phyloP scores from a whole-genome alignment of 35 echinoderm and acorn worm genomes.

The Hemicentrotus pulcherrimus region DNA sequence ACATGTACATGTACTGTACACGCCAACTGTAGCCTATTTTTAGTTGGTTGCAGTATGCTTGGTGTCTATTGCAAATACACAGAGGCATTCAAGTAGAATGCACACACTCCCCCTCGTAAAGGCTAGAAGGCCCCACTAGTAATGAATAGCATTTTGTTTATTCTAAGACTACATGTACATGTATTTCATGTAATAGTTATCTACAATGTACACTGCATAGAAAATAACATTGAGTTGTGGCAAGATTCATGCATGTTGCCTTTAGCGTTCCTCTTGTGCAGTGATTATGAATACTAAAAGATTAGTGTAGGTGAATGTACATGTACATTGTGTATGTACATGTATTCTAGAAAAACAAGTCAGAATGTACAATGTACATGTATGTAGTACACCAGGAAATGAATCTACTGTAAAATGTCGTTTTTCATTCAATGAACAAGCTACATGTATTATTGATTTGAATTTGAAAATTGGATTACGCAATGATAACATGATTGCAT shows the following conservation, averaged over 20 bases:
- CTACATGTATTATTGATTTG: too few species aligned
- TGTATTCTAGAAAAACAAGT: neutral
- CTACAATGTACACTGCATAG: too few species aligned
- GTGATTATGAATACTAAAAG: too few species aligned
- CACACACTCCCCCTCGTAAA: neutral
- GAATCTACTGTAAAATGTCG: neutral
- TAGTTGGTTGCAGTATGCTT: neutral
- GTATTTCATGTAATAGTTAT: too few species aligned
- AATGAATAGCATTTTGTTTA: neutral
- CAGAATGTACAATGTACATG: too few species aligned
- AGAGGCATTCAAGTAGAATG: neutral
- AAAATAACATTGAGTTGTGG: too few species aligned
- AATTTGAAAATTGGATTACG: too few species aligned
- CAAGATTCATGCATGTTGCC: neutral
- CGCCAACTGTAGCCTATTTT: conserved; percentile 1
- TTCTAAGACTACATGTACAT: too few species aligned
- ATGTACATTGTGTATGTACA: neutral
- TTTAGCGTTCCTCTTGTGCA: neutral
- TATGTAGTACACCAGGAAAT: neutral
- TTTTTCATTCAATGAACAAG: too few species aligned
- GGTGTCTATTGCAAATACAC: neutral
- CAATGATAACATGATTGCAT: too few species aligned
- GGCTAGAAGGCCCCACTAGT: neutral
- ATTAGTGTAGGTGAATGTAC: too few species aligned
- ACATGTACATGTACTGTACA: neutral